Conservation (phyloP, 2,888 invertebrate genomes). For the Drosophila lutescens region DNA sequence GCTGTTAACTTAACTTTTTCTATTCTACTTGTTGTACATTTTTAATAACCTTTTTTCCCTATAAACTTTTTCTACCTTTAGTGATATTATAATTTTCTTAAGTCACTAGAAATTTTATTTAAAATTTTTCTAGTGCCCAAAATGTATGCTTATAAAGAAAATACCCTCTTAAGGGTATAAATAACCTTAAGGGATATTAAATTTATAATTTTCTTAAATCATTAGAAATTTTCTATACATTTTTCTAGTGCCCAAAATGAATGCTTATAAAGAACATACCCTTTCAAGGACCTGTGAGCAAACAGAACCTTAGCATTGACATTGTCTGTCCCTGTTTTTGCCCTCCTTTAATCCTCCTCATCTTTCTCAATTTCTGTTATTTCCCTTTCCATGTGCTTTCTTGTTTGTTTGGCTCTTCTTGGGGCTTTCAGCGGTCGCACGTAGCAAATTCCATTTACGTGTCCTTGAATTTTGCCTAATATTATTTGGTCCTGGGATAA, state of each 20-base stretch:
- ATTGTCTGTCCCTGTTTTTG: conserved; percentile 27
- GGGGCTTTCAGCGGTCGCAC: conserved; percentile 23
- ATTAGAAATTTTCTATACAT: too few relatives aligned
- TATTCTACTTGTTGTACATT: too few relatives aligned
- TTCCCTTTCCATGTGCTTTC: conserved; percentile 20
- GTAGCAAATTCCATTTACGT: conserved; percentile 57
- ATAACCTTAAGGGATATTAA: too few relatives aligned
- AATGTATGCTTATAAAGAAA: too few relatives aligned
- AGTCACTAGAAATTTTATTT: too few relatives aligned
- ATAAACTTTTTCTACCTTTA: too few relatives aligned
- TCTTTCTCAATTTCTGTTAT: conserved; percentile 5
- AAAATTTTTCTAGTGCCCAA: too few relatives aligned
- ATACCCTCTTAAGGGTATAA: conserved; percentile 5
- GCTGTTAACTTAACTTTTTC: too few relatives aligned
- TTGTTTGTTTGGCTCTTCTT: conserved; percentile 27
- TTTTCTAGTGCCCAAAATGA: too few relatives aligned
- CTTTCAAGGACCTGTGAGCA: not conserved
- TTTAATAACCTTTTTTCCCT: too few relatives aligned
- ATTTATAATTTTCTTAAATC: too few relatives aligned
- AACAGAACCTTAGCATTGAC: conserved; percentile 38
- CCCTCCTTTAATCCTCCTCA: conserved; percentile 1
- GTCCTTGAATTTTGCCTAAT: conserved; percentile 61
- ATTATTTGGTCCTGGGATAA: conserved; percentile 38
- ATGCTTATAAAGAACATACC: not conserved
- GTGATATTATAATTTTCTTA: too few relatives aligned